Conservation (phyloP, 2,888 invertebrate genomes). For the Standfussiana lucernea region DNA sequence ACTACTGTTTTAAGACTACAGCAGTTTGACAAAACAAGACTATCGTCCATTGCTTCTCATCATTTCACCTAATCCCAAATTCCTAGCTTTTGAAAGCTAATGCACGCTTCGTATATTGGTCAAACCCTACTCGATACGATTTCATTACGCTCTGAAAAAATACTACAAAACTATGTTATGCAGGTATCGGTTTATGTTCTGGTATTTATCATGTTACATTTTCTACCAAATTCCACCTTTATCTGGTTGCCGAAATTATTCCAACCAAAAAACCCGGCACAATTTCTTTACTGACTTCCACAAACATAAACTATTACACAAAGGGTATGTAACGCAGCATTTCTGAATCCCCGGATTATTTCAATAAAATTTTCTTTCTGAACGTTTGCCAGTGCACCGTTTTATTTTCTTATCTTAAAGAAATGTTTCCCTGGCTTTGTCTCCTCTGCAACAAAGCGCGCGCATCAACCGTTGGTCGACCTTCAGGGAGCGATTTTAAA, state of each 20-base stretch:
- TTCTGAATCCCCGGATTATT: conserved; percentile 64
- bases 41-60: background rate
- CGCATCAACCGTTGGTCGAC: conserved; percentile 74
- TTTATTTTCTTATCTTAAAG: conserved; percentile 82
- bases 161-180: background rate
- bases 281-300: conserved; percentile 31
- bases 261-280: conserved; percentile 6
- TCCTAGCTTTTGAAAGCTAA: background rate
- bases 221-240: background rate
- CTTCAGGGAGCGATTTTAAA: conserved; percentile 81
- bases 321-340: conserved; percentile 43
- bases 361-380: conserved; percentile 71
- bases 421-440: conserved; percentile 78
- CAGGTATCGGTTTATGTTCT: background rate
- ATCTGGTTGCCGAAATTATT: background rate
- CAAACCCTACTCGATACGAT: background rate
- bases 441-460: conserved; percentile 80
- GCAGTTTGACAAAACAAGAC: background rate
- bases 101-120: background rate
- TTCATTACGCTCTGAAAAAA: background rate
- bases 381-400: conserved; percentile 75
- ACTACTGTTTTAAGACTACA: background rate
- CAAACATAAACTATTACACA: conserved; percentile 54
- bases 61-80: background rate
- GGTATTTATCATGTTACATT: background rate